Percentiles rank a stretch among this genome's conserved stretches.
These are phyloP conservation scores for Pseudorasbora parva DNA, from an alignment of 2,113 vertebrate genomes.

Conservation along the genomic window DNA sequence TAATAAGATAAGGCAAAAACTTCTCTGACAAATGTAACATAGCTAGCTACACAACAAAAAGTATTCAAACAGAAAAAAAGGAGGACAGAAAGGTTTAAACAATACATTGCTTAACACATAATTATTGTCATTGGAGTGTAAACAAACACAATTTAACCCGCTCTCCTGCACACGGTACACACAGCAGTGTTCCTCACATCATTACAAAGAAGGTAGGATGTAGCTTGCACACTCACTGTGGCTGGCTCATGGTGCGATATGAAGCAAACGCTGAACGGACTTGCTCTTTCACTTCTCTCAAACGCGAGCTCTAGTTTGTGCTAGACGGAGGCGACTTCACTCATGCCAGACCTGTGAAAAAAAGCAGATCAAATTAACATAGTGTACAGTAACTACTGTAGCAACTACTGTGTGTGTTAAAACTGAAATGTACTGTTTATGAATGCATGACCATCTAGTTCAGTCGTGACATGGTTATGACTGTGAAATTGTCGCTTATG, in stretches of 20 bases:
- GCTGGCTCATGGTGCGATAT: slow-evolving; percentile 76
- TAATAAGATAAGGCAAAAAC: background rate
- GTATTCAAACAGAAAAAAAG: background rate
- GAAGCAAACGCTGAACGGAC: slow-evolving; percentile 56
- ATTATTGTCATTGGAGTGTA: background rate
- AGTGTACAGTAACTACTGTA: background rate
- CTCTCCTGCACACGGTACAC: slow-evolving; percentile 9
- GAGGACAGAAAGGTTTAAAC: background rate
- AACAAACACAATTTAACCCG: slow-evolving; percentile 17
- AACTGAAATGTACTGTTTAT: background rate
- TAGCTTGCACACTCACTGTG: slow-evolving; percentile 73
- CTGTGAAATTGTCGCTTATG: slow-evolving; percentile 8
- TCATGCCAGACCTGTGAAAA: slow-evolving; percentile 70
- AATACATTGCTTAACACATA: slow-evolving; percentile 7
- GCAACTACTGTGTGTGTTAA: background rate
- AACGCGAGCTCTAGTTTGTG: slow-evolving; percentile 65
- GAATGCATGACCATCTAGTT: background rate
- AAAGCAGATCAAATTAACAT: slow-evolving; percentile 22
- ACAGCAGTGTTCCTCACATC: slow-evolving; percentile 28
- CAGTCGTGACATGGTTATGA: slow-evolving; percentile 16
- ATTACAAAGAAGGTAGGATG: slow-evolving; percentile 44
- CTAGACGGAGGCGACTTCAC: slow-evolving; percentile 62
- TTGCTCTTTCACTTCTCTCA: slow-evolving; percentile 60
- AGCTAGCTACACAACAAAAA: background rate
- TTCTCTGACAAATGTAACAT: background rate